These are phyloP conservation scores for Holacanthella duospinosa DNA, from an alignment of 2,888 invertebrate species.

Conservation along the genomic window DNA sequence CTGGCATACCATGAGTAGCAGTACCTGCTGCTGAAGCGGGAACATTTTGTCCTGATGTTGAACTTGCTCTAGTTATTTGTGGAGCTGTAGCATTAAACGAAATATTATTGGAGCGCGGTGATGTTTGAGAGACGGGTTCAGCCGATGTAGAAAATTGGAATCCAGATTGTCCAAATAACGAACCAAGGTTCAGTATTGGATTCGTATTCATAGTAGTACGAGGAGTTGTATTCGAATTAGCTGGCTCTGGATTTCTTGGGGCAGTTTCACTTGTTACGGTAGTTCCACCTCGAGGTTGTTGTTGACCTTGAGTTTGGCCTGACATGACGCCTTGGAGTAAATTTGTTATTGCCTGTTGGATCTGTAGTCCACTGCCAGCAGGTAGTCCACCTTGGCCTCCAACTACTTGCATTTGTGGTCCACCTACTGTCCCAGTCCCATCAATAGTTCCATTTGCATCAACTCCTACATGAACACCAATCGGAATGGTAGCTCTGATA, in stretches of 20 bases:
- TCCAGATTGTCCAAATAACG: no score
- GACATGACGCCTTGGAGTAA: not conserved
- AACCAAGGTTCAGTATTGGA: no score
- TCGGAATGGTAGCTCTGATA: slow-evolving; percentile 55
- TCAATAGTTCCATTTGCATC: no score
- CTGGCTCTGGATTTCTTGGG: not conserved
- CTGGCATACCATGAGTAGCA: not conserved
- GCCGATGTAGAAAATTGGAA: no score
- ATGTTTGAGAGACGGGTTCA: not conserved
- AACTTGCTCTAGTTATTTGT: not conserved
- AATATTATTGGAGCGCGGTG: no score
- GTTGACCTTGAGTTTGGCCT: not conserved
- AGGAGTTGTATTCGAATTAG: no score
- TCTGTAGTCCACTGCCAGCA: not conserved
- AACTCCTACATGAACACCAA: slow-evolving; percentile 37
- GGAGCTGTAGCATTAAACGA: not conserved
- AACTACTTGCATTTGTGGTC: not conserved
- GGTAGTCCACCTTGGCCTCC: not conserved
- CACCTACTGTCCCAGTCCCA: not conserved
- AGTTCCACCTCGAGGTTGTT: not conserved
- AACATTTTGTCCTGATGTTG: not conserved
- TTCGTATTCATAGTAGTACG: not conserved
- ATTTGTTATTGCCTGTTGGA: not conserved
- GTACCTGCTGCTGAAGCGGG: not conserved
- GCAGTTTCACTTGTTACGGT: not conserved